Evolutionary conservation across 2,888 invertebrate genomes (phyloP), one percentile per base, ranked within the genome.

Genomic region (Watsonalla cultraria): DNA sequence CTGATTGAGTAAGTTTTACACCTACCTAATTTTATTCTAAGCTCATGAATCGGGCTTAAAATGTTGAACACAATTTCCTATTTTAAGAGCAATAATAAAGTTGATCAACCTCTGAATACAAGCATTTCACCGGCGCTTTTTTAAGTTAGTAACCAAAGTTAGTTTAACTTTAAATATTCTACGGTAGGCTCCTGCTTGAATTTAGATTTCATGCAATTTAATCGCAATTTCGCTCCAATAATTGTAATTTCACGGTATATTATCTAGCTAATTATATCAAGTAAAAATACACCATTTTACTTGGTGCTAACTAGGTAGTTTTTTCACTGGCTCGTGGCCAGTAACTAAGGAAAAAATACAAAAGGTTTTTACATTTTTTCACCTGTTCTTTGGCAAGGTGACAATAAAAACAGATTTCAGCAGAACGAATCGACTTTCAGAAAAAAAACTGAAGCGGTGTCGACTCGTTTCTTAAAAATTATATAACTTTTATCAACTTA

Each of bases 171-270:
- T 33, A 35, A 35, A n/a, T 15, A 37, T 49, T 49, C 37, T 33
- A 49, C 42, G 15, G 37, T 49, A 39, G 14, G 15, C 37, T 5
- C 15, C 15, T 37, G 15, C 8, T 49, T 49, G 49, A 11, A 14
- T 5, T 15, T 11, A 49, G 9, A 49, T 49, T 49, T 49, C 39
- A 49, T 49, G 49, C 49, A 49, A 37, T 49, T 39, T 37, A 15
- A 37, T 7, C 14, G 11, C 49, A 7, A 35, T 49, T 49, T 49
- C 49, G 49, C 14, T 49, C 37, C 49, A 49, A 49, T 49, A 49
- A 49, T 49, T 49, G 49, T 14, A 49, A 49, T 49, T 49, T 49
- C 49, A 49, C 49, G 49, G 37, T 37, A 37, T 49, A 49, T 49
- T 49, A 49, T 39, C 39, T 37, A 39, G 49, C 37, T 49, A 49